Conservation (phyloP, 2,113 vertebrate genomes). For the Tyto alba region DNA sequence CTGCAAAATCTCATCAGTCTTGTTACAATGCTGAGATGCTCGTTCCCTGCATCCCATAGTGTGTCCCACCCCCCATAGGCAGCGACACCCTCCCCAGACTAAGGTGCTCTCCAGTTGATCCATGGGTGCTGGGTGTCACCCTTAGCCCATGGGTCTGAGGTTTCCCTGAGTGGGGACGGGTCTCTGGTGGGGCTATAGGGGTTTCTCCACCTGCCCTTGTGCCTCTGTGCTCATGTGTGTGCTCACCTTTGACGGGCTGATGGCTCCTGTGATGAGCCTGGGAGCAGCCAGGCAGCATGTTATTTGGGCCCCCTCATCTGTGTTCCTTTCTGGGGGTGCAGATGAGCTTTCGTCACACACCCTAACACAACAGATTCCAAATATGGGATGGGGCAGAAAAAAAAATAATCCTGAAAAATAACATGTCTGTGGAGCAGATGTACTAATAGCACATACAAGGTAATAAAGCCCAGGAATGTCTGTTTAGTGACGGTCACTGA, state of each 20-base stretch:
- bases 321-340: not conserved
- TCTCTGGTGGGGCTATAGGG: not conserved
- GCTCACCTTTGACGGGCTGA: accelerated
- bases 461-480: not conserved
- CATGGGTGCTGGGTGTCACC: not conserved
- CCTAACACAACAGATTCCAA: not conserved
- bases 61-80: not conserved
- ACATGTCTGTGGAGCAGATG: not conserved
- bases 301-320: not conserved
- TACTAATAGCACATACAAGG: too few species aligned
- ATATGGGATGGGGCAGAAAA: not conserved
- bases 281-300: not conserved
- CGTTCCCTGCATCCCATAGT: accelerated
- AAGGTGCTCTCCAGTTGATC: not conserved
- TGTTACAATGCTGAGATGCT: not conserved
- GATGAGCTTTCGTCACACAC: not conserved
- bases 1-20: not conserved
- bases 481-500: not conserved
- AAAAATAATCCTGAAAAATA: not conserved
- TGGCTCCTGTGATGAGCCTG: not conserved
- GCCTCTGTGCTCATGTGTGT: not conserved
- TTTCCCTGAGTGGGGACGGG: not conserved
- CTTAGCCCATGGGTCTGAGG: not conserved
- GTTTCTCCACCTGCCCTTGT: not conserved
- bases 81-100: not conserved